phyloP scores from a whole-genome alignment of 2,888 invertebrate genomes.

The Nemoura dubitans region DNA sequence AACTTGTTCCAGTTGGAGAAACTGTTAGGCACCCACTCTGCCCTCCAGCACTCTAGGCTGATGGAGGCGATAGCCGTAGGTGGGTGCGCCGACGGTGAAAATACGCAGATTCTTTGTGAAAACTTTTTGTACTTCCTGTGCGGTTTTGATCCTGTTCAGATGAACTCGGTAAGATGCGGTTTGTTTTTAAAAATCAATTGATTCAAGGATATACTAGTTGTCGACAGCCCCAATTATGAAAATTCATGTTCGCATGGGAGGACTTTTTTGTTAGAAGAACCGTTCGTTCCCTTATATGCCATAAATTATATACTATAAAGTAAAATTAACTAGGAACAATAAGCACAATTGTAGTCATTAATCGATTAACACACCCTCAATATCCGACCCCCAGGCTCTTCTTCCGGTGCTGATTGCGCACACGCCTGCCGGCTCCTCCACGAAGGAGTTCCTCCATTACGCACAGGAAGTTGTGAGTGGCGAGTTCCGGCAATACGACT shows the following conservation, averaged over 20 bases:
- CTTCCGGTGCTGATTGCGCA: slow-evolving; percentile 75
- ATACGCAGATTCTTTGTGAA: slow-evolving; percentile 66
- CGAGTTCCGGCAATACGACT: slow-evolving; percentile 64
- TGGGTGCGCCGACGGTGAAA: slow-evolving; percentile 61
- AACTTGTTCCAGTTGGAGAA: neutral
- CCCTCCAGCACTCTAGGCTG: slow-evolving; percentile 56
- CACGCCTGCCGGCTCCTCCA: slow-evolving; percentile 74
- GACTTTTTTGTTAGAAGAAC: too few species aligned
- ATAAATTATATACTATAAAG: too few species aligned
- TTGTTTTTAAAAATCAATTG: too few species aligned
- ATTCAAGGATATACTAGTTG: too few species aligned
- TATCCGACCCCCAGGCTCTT: slow-evolving; percentile 65
- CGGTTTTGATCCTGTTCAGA: slow-evolving; percentile 67
- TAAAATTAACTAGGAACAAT: too few species aligned
- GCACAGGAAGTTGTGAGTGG: slow-evolving; percentile 63
- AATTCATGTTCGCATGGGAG: too few species aligned
- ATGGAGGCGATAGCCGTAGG: slow-evolving; percentile 53
- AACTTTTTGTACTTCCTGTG: slow-evolving; percentile 68
- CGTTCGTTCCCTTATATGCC: too few species aligned
- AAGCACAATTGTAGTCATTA: neutral
- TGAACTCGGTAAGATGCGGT: slow-evolving; percentile 63
- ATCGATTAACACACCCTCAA: neutral
- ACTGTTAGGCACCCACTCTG: slow-evolving; percentile 56
- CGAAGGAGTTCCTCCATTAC: slow-evolving; percentile 76
- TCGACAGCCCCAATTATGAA: too few species aligned